Evolutionary conservation across 1,140 invertebrate genomes (phyloP).

Genomic region (Drosophila orosa): DNA sequence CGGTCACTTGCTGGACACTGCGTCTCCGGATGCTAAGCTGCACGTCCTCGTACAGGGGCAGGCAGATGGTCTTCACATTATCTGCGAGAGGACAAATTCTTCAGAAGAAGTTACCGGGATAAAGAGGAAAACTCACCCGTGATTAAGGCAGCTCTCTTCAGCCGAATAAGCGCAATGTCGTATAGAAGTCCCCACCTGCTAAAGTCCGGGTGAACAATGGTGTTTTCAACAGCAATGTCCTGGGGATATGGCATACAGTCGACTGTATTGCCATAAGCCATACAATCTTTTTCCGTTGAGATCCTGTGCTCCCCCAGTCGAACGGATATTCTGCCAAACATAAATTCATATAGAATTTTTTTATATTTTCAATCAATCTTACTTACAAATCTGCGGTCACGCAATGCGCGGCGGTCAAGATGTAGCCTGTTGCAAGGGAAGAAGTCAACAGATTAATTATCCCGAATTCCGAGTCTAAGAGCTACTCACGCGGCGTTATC

Average conservation of each 20-base stretch:
- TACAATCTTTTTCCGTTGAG: neutral
- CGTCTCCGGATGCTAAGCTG: neutral
- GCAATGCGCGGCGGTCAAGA: neutral
- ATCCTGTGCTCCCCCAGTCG: neutral
- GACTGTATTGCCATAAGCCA: neutral
- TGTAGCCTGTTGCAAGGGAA: neutral
- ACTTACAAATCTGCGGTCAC: neutral
- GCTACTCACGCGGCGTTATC: neutral
- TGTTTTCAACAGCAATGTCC: neutral
- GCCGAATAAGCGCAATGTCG: neutral
- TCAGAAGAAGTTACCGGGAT: neutral
- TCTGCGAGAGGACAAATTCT: neutral
- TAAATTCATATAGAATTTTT: neutral
- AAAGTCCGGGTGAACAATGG: neutral
- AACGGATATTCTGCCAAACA: neutral
- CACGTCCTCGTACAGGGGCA: neutral
- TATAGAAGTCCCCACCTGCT: fast-evolving
- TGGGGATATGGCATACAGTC: neutral
- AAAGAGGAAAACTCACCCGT: neutral
- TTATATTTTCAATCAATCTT: neutral
- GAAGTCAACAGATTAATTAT: neutral
- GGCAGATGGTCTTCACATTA: neutral
- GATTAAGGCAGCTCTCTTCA: neutral
- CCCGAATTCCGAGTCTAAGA: no score
- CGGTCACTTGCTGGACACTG: neutral